Percentiles rank a stretch among this genome's conserved stretches.
phyloP scores from a whole-genome alignment of 2,797 vertebrate genomes.

The Tenualosa thibaudeaui region DNA sequence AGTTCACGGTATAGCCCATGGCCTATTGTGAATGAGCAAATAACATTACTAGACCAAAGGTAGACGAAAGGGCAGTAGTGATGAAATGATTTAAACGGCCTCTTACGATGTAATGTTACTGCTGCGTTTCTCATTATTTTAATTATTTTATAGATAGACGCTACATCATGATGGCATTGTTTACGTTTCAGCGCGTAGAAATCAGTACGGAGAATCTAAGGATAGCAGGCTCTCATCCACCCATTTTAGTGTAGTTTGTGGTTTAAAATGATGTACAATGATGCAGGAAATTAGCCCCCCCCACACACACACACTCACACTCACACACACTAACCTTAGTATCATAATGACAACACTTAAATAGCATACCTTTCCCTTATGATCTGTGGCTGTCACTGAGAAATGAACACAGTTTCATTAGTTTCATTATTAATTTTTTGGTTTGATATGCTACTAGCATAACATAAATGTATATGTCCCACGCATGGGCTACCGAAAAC shows the following conservation, averaged over 20 bases:
- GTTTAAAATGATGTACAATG: background rate
- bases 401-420: too few relatives aligned
- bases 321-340: too few relatives aligned
- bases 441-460: too few relatives aligned
- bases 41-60: background rate
- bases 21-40: background rate
- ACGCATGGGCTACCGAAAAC: too few relatives aligned
- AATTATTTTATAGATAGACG: background rate
- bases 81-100: background rate
- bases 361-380: too few relatives aligned
- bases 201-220: background rate
- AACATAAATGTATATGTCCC: too few relatives aligned
- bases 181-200: background rate
- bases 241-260: background rate
- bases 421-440: too few relatives aligned
- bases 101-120: background rate
- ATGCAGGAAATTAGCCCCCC: background rate
- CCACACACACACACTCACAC: too few relatives aligned
- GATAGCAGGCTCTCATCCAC: background rate
- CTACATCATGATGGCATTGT: background rate
- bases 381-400: too few relatives aligned
- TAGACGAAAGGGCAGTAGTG: background rate
- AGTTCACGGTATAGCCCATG: background rate
- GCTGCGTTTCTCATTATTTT: background rate
- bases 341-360: too few relatives aligned